These are phyloP conservation scores for Leucoraja ocellata DNA, from an alignment of 2,797 vertebrate genomes.

Conservation along the genomic window DNA sequence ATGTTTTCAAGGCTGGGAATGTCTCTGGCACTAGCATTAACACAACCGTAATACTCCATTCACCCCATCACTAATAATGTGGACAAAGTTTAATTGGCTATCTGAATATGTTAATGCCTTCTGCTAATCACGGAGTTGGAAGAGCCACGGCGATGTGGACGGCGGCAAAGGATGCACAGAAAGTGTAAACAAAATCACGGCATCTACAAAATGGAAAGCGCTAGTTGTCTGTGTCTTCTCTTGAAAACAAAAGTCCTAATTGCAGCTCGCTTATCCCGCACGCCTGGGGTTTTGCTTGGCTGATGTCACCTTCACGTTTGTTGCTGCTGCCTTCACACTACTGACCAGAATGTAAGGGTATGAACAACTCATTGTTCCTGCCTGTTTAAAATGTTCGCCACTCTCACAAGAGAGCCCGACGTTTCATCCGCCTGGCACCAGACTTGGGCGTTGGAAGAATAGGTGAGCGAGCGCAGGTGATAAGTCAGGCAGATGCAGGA, in stretches of 20 bases:
- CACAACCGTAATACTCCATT: neutral
- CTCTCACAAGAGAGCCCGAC: neutral
- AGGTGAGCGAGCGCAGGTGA: neutral
- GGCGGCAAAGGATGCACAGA: neutral
- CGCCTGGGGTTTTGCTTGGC: neutral
- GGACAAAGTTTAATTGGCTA: neutral
- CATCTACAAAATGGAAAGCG: neutral
- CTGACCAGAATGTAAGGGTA: no score
- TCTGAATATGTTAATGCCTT: neutral
- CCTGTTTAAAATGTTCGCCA: conserved; percentile 41
- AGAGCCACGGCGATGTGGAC: neutral
- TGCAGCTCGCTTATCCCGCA: neutral
- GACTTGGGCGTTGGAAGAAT: neutral
- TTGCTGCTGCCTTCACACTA: neutral
- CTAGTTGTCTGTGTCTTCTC: neutral
- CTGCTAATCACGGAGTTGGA: neutral
- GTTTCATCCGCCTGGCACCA: conserved; percentile 33
- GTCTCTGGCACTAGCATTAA: neutral
- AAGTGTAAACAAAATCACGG: no score
- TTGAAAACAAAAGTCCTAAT: neutral
- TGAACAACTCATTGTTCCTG: conserved; percentile 37
- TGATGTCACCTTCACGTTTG: neutral
- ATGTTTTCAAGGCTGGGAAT: no score
- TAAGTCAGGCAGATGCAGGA: neutral
- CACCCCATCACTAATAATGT: neutral